phyloP scores from a whole-genome alignment of 2,888 invertebrate species.

The Lasius platythorax region DNA sequence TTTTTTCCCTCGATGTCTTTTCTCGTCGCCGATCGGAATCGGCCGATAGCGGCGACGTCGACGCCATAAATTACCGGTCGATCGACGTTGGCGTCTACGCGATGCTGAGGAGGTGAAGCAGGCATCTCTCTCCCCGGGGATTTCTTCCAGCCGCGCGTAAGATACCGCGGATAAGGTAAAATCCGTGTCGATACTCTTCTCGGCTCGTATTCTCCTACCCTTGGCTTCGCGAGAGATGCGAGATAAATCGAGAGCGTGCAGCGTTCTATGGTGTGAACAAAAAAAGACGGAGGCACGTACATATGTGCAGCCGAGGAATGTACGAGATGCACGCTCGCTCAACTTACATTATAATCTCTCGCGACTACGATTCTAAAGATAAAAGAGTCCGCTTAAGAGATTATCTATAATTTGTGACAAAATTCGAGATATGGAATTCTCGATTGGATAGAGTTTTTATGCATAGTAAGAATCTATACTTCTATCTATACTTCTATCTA shows the following conservation, averaged over 20 bases:
- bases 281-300: conserved; percentile 1
- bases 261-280: conserved; percentile 13
- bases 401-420: background rate
- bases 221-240: conserved; percentile 26
- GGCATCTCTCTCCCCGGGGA: conserved; percentile 37
- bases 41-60: conserved; percentile 75
- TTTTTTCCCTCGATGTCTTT: conserved; percentile 66
- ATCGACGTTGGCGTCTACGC: conserved; percentile 72
- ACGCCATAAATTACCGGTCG: conserved; percentile 79
- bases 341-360: background rate
- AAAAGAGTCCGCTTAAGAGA: background rate
- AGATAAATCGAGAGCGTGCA: conserved; percentile 43
- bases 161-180: conserved; percentile 61
- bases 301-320: background rate
- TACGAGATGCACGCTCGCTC: background rate
- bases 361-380: background rate
- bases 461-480: too few species aligned
- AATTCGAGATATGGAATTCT: background rate
- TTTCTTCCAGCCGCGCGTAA: conserved; percentile 43
- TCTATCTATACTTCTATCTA: too few species aligned
- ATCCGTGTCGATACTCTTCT: conserved; percentile 69
- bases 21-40: conserved; percentile 78
- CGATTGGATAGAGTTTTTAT: background rate
- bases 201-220: conserved; percentile 51
- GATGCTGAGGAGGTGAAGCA: conserved; percentile 13